Evolutionary conservation across 2,113 vertebrate genomes (phyloP), one percentile per base, ranked within the genome.

Genomic region (Thamnaconus septentrionalis): DNA sequence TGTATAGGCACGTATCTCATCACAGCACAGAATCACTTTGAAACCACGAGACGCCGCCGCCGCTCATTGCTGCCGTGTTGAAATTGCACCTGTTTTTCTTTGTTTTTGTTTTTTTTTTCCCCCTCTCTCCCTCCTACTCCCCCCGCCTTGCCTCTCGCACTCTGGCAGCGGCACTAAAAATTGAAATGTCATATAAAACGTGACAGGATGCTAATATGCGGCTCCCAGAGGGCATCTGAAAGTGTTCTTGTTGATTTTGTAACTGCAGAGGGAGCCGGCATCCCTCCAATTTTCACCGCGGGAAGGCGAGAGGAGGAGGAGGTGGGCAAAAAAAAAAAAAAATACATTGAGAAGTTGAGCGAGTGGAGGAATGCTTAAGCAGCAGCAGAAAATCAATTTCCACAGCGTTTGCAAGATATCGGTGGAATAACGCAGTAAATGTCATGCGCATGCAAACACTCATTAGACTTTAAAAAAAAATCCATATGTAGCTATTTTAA

Each of bases 141-240:
- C 18, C 18, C 18, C 18, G 18, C 18, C 18, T 31, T 31, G 18
- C 18, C 18, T 31, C 69, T 57, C 75, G 78, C 78, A 59, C 53
- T 75, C 71, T 67, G 74, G 77, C 73, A 78, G 74, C 82, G 76
- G 18, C 73, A 72, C 83, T 87, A 88, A 86, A 87, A 87, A 89
- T 85, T 89, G 87, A 89, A 90, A 86, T 83, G 86, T 89, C 88
- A 85, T 76, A 89, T 89, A 87, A 89, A 90, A 90, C 50, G 67
- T 84, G 83, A 87, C 87, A 87, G 78, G 83, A 89, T 88, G 87
- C 83, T 88, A 89, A 88, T 88, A 87, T 85, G 86, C 67, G 79
- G 73, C 78, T 90, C 88, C 85, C 89, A 83, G 82, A 85, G 88
- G 88, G 82, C 85, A 83, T 79, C 78, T 84, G 75, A 87, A 86